phyloP scores from a whole-genome alignment of 2,888 invertebrate genomes.

The Amorpha juglandis region DNA sequence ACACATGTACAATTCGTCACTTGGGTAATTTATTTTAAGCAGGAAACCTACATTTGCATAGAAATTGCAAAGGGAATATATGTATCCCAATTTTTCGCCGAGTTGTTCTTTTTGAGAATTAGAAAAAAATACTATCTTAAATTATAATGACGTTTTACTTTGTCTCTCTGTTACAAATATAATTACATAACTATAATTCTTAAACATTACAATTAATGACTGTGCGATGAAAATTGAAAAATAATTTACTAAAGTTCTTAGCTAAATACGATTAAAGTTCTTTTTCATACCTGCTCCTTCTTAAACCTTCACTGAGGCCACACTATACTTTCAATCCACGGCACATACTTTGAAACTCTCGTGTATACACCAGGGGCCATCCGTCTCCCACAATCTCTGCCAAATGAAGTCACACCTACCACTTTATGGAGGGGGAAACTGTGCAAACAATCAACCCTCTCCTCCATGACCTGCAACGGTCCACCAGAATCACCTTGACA shows the following conservation, averaged over 20 bases:
- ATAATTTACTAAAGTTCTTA: background rate
- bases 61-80: background rate
- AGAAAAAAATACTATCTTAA: no score
- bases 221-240: no score
- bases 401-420: slow-evolving; percentile 82
- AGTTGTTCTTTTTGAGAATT: no score
- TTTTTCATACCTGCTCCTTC: background rate
- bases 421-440: slow-evolving; percentile 74
- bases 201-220: no score
- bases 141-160: no score
- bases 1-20: background rate
- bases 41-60: background rate
- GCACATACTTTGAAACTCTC: slow-evolving; percentile 71
- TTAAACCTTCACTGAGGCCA: slow-evolving; percentile 59
- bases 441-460: slow-evolving; percentile 64
- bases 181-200: no score
- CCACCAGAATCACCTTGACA: slow-evolving; percentile 82
- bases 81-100: background rate
- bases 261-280: background rate
- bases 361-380: slow-evolving; percentile 82
- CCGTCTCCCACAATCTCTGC: slow-evolving; percentile 78
- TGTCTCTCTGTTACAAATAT: no score
- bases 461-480: slow-evolving; percentile 71
- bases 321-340: slow-evolving; percentile 79
- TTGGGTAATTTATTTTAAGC: background rate